Percentiles rank a stretch among this genome's conserved stretches.
Evolutionary conservation across 2,888 invertebrate species (phyloP).

Genomic region (Monopis laevigella): DNA sequence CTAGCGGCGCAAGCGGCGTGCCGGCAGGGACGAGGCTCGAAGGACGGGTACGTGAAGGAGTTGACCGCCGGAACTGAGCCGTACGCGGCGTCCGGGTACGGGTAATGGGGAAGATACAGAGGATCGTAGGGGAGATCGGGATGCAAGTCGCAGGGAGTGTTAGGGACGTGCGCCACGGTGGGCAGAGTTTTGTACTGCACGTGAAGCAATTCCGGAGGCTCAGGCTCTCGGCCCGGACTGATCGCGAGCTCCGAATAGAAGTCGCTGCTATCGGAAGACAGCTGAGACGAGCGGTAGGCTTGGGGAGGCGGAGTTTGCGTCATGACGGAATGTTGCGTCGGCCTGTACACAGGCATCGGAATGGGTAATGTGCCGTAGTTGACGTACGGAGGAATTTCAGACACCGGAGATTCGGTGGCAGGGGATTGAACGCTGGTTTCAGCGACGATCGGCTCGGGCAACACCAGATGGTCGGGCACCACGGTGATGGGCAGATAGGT

Average conservation of each 20-base stretch:
- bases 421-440: conserved; percentile 60
- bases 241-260: conserved; percentile 41
- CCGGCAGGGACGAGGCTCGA: conserved; percentile 52
- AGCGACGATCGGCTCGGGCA: conserved; percentile 46
- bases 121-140: conserved; percentile 39
- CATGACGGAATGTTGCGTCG: conserved; percentile 3
- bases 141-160: conserved; percentile 55
- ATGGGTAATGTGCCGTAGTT: conserved; percentile 53
- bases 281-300: conserved; percentile 38
- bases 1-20: conserved; percentile 39
- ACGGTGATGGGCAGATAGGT: conserved; percentile 44
- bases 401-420: conserved; percentile 48
- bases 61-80: neutral
- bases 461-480: conserved; percentile 45
- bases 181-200: conserved; percentile 55
- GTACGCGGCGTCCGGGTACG: conserved; percentile 23
- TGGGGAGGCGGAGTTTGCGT: conserved; percentile 31
- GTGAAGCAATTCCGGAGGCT: conserved; percentile 48
- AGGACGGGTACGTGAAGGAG: conserved; percentile 48
- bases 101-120: conserved; percentile 33
- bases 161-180: conserved; percentile 54
- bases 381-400: conserved; percentile 52
- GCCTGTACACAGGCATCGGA: conserved; percentile 12
- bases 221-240: conserved; percentile 44
- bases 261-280: conserved; percentile 29